Percentiles rank a stretch among this genome's conserved stretches.
Conservation (phyloP, 2,888 invertebrate genomes). For the Eupithecia centaureata region DNA sequence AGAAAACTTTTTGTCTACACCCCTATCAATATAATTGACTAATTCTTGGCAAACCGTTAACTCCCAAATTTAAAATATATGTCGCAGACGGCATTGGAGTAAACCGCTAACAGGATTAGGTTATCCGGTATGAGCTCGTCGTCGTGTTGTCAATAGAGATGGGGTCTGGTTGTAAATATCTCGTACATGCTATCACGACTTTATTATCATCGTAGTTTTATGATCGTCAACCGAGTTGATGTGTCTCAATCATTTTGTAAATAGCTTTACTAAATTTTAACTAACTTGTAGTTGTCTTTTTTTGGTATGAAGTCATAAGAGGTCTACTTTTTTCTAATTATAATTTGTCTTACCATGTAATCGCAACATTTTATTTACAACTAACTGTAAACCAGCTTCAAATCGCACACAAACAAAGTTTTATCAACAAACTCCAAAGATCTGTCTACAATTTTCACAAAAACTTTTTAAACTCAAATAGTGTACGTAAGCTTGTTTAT, state of each 20-base stretch:
- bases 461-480: constrained; percentile 30
- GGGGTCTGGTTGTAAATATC: constrained; percentile 30
- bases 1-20: neutral
- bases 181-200: constrained; percentile 41
- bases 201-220: constrained; percentile 46
- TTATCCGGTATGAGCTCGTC: constrained; percentile 58
- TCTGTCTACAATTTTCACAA: constrained; percentile 34
- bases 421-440: constrained; percentile 27
- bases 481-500: constrained; percentile 54
- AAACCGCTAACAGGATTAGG: constrained; percentile 55
- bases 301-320: neutral
- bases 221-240: constrained; percentile 36
- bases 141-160: constrained; percentile 30
- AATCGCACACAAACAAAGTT: neutral
- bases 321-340: neutral
- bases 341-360: neutral
- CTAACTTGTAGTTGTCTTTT: neutral
- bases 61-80: constrained; percentile 64
- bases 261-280: neutral
- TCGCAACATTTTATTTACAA: neutral
- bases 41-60: constrained; percentile 40
- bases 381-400: neutral
- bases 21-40: constrained; percentile 8
- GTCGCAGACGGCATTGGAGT: constrained; percentile 46
- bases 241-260: constrained; percentile 22